Evolutionary conservation across 1,140 invertebrate genomes (phyloP).

Genomic region (Rhopalosiphum maidis): DNA sequence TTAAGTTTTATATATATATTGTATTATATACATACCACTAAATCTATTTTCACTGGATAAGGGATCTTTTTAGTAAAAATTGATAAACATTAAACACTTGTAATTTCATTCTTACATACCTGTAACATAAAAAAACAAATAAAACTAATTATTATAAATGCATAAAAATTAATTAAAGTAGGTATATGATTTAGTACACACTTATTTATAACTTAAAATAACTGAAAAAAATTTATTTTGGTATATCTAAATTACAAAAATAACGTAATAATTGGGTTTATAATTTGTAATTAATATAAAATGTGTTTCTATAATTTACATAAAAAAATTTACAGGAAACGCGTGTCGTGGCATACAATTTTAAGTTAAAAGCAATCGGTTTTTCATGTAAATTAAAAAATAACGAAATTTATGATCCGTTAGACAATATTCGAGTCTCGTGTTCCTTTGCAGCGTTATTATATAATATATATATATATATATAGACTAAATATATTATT

Average conservation of each 20-base stretch:
- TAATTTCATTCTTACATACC: not conserved
- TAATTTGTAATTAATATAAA: constrained; percentile 6
- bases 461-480: too few relatives aligned
- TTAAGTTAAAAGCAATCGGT: not conserved
- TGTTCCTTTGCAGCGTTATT: not conserved
- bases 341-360: not conserved
- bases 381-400: constrained; percentile 18
- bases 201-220: not conserved
- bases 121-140: constrained; percentile 33
- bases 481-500: not conserved
- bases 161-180: not conserved
- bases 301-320: not conserved
- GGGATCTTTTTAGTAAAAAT: not conserved
- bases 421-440: not conserved
- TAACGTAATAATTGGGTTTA: not conserved
- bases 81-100: not conserved
- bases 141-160: not conserved
- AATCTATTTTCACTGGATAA: not conserved
- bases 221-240: not conserved
- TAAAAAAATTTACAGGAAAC: not conserved
- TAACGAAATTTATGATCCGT: constrained; percentile 12
- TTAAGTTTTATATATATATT: not conserved
- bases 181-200: not conserved
- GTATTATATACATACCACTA: too few relatives aligned
- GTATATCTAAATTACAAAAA: not conserved